Base-by-base conservation (phyloP, 2,888 invertebrate genomes). In the Drosophila monieri region DNA sequence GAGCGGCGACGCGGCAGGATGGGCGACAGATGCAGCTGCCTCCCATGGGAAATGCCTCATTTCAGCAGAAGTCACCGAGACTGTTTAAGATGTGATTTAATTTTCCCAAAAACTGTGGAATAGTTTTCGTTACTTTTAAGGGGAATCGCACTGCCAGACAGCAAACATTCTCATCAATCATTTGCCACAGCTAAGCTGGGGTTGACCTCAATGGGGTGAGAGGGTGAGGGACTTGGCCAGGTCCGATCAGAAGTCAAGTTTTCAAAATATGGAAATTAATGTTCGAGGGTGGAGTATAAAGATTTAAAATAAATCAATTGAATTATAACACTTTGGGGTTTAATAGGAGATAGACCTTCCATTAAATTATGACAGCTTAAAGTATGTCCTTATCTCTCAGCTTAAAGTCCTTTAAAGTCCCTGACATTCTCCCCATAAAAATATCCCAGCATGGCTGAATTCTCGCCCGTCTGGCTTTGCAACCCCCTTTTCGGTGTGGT, bases 41-140 rank as follows among this genome's bases (percentile, higher is more conserved):
- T 43, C 46, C 46, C 65, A 59, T 32, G 57, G 60, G 41, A 39
- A 56, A 69, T 46, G 54, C 59, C 73, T 67, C 59, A 68, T 71
- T 77, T 65, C 69, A 48, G 21, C 58, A 66, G 62, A 68, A 80
- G 65, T 74, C 59, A 64, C 58, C 73, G 65, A 72, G 76, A 73
- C 80, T 64, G 78, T 80, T 83, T 67, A 83, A 78, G 73, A 70
- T 68, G 53, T 75, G 74, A 81, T 80, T 80, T 80, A 73, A 83
- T 80, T 80, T 75, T 59, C 62, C 64, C 47, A 61, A 61, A 65
- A 65, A 61, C 53, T 53, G 18, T 32, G 52, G 15, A 37, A 52
- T 30, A 27, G 61, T 49, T 43, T 8, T 41, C 14, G 3, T 25
- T 10, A 35, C 15, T 52, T 35, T 60, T 60, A n/a, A 39, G 52